Conservation (phyloP, 2,113 vertebrate genomes). For the Oxygymnocypris stewartii region DNA sequence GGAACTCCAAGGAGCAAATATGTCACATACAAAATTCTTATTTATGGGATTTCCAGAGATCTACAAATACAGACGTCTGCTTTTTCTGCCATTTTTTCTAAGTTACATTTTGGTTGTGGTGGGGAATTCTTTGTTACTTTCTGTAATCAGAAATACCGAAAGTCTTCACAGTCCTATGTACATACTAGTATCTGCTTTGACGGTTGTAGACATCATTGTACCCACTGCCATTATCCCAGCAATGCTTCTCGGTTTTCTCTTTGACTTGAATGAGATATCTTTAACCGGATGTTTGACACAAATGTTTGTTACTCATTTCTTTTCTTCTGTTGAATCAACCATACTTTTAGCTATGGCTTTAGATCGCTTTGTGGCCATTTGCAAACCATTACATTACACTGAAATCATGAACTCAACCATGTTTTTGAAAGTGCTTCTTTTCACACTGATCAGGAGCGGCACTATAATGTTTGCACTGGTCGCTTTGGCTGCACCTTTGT, state of each 20-base stretch:
- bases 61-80: slow-evolving; percentile 57
- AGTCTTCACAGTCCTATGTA: slow-evolving; percentile 77
- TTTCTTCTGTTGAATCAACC: slow-evolving; percentile 75
- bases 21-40: slow-evolving; percentile 67
- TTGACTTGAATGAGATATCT: slow-evolving; percentile 65
- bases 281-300: slow-evolving; percentile 74
- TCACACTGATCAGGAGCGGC: slow-evolving; percentile 69
- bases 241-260: slow-evolving; percentile 69
- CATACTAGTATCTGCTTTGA: slow-evolving; percentile 72
- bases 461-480: slow-evolving; percentile 70
- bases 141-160: slow-evolving; percentile 57
- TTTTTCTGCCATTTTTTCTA: slow-evolving; percentile 63
- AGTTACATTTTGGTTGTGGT: slow-evolving; percentile 63
- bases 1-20: slow-evolving; percentile 59
- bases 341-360: slow-evolving; percentile 76
- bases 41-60: slow-evolving; percentile 69
- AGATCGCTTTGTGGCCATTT: slow-evolving; percentile 78
- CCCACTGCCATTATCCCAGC: slow-evolving; percentile 68
- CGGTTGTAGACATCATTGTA: slow-evolving; percentile 67
- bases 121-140: slow-evolving; percentile 67
- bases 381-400: slow-evolving; percentile 72
- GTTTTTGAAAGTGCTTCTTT: slow-evolving; percentile 62
- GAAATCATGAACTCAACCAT: slow-evolving; percentile 54
- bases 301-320: slow-evolving; percentile 81
- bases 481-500: slow-evolving; percentile 66